Base-by-base conservation (phyloP, 2,888 invertebrate genomes). In the Plagiodera versicolora region DNA sequence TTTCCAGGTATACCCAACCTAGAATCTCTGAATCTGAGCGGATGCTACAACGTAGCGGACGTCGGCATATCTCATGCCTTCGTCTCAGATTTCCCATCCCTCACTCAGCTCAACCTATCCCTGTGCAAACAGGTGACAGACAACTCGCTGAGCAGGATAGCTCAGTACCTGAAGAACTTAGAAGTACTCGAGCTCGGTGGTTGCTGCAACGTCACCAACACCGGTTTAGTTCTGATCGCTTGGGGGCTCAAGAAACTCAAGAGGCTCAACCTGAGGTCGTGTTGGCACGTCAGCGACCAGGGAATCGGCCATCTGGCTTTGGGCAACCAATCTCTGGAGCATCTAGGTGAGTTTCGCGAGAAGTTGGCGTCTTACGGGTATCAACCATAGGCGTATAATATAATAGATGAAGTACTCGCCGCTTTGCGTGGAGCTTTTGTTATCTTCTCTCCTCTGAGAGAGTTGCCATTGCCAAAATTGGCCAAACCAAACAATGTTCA, bases 91-190 rank as follows among this genome's bases (percentile, higher is more conserved):
- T 83, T 91, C 66, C 89, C 91, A 53, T 87, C 89, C 32, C 82
- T 97, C 55, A 90, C 89, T 65, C 86, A 89, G 70, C 84, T 97
- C 65, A 93, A 97, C 80, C 84, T 97, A 56, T 94, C 94, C 48
- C 82, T 96, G 60, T 97, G 97, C 82, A 97, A 97, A 80, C 95
- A 95, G 83, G 90, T 97, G 63, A 94, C 94, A n/a, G 96, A 97
- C 80, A 89, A 89, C 24, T 92, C 94, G 54, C 84, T 96, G 20
- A 89, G 90, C 16, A 84, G 90, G 74, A 94, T 96, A 80, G 91
- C 94, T 46, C 91, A 92, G 77, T 89, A 88, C 73, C 81, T 94
- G 51, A 90, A 89, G 80, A 94, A 94, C 80, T 84, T 97, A 61
- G 92, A 95, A 76, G 89, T 89, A 28, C 82, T 97, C 55, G 94